Evolutionary conservation across 2,797 vertebrate genomes (phyloP).

Genomic region (Sebastes paucispinis): DNA sequence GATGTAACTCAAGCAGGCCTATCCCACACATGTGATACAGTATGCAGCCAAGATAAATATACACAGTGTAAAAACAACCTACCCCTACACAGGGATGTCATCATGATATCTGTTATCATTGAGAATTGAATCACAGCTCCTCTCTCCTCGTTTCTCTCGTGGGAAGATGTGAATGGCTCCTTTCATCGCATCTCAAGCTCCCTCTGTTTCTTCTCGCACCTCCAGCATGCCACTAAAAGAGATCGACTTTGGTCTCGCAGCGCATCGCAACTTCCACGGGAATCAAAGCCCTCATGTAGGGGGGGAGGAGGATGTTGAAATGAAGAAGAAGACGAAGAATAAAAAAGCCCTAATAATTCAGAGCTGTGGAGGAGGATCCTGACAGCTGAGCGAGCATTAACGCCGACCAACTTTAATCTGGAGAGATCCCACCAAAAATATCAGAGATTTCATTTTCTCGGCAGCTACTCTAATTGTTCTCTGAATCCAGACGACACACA

Average conservation of each 20-base stretch:
- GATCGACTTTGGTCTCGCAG: slow-evolving; percentile 53
- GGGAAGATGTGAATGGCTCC: slow-evolving; percentile 54
- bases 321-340: neutral
- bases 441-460: slow-evolving; percentile 24
- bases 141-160: slow-evolving; percentile 25
- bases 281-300: slow-evolving; percentile 64
- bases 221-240: slow-evolving; percentile 52
- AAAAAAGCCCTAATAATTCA: slow-evolving; percentile 14
- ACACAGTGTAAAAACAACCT: slow-evolving; percentile 47
- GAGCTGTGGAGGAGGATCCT: slow-evolving; percentile 14
- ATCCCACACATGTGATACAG: neutral
- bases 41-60: slow-evolving; percentile 14
- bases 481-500: neutral
- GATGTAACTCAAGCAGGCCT: neutral
- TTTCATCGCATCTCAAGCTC: slow-evolving; percentile 60
- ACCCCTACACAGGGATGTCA: slow-evolving; percentile 71
- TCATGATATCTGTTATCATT: slow-evolving; percentile 62
- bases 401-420: slow-evolving; percentile 36
- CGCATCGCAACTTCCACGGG: slow-evolving; percentile 44
- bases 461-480: slow-evolving; percentile 36
- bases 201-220: slow-evolving; percentile 25
- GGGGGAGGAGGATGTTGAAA: slow-evolving; percentile 2
- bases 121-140: slow-evolving; percentile 45
- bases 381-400: slow-evolving; percentile 23
- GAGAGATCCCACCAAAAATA: slow-evolving; percentile 2